Evolutionary conservation across 2,113 vertebrate genomes (phyloP).

Genomic region (Triplophysa dalaica): DNA sequence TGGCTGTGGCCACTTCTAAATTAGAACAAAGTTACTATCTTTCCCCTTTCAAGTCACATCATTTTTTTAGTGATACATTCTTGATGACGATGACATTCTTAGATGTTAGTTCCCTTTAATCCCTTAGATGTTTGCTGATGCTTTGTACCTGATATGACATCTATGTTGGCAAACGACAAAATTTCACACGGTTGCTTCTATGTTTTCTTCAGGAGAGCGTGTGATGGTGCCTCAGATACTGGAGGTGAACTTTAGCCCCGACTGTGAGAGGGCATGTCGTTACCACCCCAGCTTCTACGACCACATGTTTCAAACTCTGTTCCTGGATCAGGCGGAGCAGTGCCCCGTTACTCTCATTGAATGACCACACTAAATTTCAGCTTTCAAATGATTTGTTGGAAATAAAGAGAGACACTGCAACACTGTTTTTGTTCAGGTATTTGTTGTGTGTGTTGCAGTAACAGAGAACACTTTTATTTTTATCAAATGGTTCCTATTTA

Average conservation of each 20-base stretch:
- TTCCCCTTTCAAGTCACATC: no score
- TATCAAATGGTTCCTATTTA: neutral
- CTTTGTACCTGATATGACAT: no score
- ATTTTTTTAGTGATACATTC: no score
- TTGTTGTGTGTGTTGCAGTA: neutral
- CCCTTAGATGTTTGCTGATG: no score
- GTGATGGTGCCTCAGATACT: conserved; percentile 91
- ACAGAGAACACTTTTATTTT: neutral
- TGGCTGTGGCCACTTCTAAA: no score
- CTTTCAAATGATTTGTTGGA: neutral
- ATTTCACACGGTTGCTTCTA: neutral
- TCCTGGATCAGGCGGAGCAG: conserved; percentile 79
- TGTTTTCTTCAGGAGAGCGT: conserved; percentile 73
- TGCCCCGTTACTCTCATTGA: conserved; percentile 79
- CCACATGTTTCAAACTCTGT: conserved; percentile 90
- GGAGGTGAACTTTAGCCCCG: conserved; percentile 94
- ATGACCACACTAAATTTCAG: conserved; percentile 56
- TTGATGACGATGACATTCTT: no score
- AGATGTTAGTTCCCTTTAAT: no score
- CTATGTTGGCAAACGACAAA: no score
- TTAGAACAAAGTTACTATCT: no score
- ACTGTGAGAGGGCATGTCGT: conserved; percentile 90
- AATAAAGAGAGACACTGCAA: conserved; percentile 23
- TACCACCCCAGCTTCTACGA: conserved; percentile 94
- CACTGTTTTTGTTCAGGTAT: neutral